Conservation (phyloP, 1,140 invertebrate species). For the Lepidurus apus region DNA sequence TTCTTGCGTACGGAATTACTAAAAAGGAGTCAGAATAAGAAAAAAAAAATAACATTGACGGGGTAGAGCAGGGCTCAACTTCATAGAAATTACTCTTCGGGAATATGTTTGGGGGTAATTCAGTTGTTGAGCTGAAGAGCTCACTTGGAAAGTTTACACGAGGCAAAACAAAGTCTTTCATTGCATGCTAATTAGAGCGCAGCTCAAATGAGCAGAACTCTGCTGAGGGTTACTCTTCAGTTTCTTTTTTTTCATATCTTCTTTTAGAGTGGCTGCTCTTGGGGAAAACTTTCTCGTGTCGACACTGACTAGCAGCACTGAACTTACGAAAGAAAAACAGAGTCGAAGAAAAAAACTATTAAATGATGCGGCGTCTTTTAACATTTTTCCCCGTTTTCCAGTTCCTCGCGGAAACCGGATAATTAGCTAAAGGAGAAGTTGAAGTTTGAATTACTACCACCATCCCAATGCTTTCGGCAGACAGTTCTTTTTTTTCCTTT, state of each 20-base stretch:
- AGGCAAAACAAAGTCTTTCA: not conserved
- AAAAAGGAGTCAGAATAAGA: not conserved
- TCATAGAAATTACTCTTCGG: not conserved
- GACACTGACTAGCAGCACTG: too few species aligned
- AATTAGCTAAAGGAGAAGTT: too few species aligned
- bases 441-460: too few species aligned
- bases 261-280: not conserved
- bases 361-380: too few species aligned
- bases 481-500: too few species aligned
- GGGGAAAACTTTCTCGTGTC: too few species aligned
- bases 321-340: too few species aligned
- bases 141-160: not conserved
- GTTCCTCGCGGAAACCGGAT: too few species aligned
- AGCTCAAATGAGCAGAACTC: slow-evolving; percentile 9
- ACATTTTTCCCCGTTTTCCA: too few species aligned
- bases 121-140: slow-evolving; percentile 4
- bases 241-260: not conserved
- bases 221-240: not conserved
- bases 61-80: not conserved
- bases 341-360: too few species aligned
- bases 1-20: too few species aligned
- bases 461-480: too few species aligned
- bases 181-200: slow-evolving; percentile 5
- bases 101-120: not conserved
- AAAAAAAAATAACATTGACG: not conserved